Base-by-base conservation (phyloP, 2,888 invertebrate genomes). In the Mamestra brassicae region DNA sequence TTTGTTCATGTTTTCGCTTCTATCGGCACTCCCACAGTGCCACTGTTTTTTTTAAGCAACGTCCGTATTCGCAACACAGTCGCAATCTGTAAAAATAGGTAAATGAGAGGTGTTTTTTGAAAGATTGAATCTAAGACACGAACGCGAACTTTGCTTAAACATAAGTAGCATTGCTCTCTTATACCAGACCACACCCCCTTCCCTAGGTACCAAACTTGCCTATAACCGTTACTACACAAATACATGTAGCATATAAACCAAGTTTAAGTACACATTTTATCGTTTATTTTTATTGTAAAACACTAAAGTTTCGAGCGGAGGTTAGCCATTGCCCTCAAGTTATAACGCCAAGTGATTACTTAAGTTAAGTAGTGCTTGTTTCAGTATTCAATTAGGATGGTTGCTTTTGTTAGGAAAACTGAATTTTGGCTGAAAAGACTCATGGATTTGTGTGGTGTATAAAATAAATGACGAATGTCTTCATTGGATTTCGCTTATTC, bases 281-380 rank as follows among this genome's bases (percentile, higher is more conserved):
- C 47, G 79, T 74, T 66, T 38, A 55, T 74, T 78, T 81, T 81
- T 78, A 81, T 79, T 55, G 63, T n/a, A 4, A 17, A 68, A 52
- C 71, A 83, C 61, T 81, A 74, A 83, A 83, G 70, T 71, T 71
- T 4, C 8, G 11, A 13, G n/a, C 47, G 45, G 71, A 74, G 52
- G 54, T 74, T 54, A 58, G 50, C 67, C 61, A 60, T 36, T 10
- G 60, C 52, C 47, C 38, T 55, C 11, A 50, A 76, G 70, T 76
- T 58, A 63, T 54, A 54, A 50, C 58, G 8, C n/a, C 11, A 52
- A 71, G 71, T 70, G 15, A 71, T 83, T 74, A 71, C 74, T 79
- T 70, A n/a, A 71, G 26, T 57, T 36, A 63, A 65, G 74, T 68
- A 69, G 15, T 17, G 7, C 26, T 54, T 61, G 36, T 47, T 52